Percentiles rank a stretch among this genome's conserved stretches.
phyloP scores from a whole-genome alignment of 2,113 vertebrate genomes.

The Spea multiplicata region DNA sequence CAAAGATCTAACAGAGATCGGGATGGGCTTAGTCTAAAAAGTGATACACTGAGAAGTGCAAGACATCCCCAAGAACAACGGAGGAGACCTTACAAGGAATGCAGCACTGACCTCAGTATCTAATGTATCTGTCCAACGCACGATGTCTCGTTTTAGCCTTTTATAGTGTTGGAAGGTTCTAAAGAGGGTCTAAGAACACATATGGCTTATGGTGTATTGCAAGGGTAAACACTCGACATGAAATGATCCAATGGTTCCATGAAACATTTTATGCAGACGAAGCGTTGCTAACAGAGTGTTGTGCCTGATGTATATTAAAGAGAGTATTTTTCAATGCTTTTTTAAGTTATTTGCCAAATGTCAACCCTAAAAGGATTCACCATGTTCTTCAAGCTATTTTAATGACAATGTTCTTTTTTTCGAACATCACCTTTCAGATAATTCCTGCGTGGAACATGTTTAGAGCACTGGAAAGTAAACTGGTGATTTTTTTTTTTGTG shows the following conservation, averaged over 20 bases:
- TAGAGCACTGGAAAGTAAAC: conserved; percentile 63
- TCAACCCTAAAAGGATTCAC: conserved; percentile 68
- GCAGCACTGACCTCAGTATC: conserved; percentile 96
- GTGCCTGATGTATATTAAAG: conserved; percentile 81
- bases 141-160: conserved; percentile 49
- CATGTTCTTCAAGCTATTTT: conserved; percentile 61
- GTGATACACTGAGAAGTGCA: conserved; percentile 59
- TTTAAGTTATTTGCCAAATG: conserved; percentile 77
- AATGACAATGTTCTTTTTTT: conserved; percentile 59
- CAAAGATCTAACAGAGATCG: conserved; percentile 65
- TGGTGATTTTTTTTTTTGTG: conserved; percentile 47
- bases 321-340: conserved; percentile 78
- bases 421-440: conserved; percentile 50
- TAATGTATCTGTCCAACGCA: conserved; percentile 65
- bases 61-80: conserved; percentile 72
- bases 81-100: conserved; percentile 84
- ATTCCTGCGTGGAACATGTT: conserved; percentile 55
- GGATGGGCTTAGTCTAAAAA: conserved; percentile 70
- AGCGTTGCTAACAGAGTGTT: conserved; percentile 65
- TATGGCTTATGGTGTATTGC: conserved; percentile 52
- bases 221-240: conserved; percentile 54
- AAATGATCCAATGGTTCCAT: conserved; percentile 54
- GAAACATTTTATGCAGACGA: conserved; percentile 67
- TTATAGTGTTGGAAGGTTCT: conserved; percentile 48
- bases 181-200: conserved; percentile 51